Evolutionary conservation across 1,140 invertebrate genomes (phyloP), one percentile per base, ranked within the genome.

Genomic region (Campodea augens): DNA sequence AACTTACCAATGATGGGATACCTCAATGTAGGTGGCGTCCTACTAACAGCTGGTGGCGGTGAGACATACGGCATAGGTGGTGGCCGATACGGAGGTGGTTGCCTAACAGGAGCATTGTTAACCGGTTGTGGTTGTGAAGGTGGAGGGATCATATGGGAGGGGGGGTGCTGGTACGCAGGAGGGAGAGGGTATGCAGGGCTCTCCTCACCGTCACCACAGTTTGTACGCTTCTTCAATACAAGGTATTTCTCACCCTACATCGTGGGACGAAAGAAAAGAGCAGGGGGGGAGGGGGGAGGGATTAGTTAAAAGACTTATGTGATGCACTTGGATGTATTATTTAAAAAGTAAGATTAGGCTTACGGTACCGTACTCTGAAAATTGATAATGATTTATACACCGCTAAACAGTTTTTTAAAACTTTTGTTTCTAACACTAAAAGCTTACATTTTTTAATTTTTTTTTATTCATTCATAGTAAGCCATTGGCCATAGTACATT

Each of bases 191-290:
- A 22, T 38, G 29, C 25, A 32, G 45, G 47, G 29, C 25, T 44
- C 20, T 46, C 46, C 45, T 45, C 47, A 19, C 42, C 45, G 64
- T 50, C 64, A 56, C 54, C 65, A 62, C 58, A 57, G 56, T 53
- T 69, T 59, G 52, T 76, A 86, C 57, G 78, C 81, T 56, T 77
- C 60, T 84, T 83, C 5, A 91, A 62, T 36, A 85, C 76, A 36
- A 91, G 61, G 63, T 76, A 84, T 60, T 89, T 90, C 55, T 85
- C 81, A 46, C 79, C 80, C 62, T 72, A 50, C 10, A 32, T 18
- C 22, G 38, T 24, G 44, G 15, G 36, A 44, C 13, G 5, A 42
- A 42, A 29, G 18, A 25, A 43, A n/a, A n/a, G n/a, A n/a, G n/a
- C n/a, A n/a, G n/a, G n/a, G n/a, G n/a, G n/a, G n/a, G n/a, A n/a